phyloP scores from a whole-genome alignment of 2,888 invertebrate genomes.

The Philopedon plagiatum region DNA sequence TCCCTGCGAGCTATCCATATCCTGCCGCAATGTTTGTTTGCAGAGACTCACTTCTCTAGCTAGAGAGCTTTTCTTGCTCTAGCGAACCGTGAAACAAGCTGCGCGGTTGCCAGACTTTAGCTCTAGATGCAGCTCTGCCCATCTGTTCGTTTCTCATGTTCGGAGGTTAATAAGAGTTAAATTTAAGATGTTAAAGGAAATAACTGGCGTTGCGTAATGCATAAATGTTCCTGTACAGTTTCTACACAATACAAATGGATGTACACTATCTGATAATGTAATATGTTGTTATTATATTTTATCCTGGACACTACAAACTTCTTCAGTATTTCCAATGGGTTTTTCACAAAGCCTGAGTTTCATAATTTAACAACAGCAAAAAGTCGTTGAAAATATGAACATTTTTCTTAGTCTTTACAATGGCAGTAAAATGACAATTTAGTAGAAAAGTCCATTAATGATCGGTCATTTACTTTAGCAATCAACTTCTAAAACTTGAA shows the following conservation, averaged over 20 bases:
- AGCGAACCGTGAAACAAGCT: conserved; percentile 63
- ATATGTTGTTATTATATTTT: no score
- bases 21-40: background rate
- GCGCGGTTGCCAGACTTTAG: conserved; percentile 3
- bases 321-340: no score
- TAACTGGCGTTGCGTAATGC: background rate
- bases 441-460: background rate
- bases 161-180: background rate
- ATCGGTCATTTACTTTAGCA: background rate
- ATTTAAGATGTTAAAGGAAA: background rate
- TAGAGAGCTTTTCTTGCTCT: conserved; percentile 59
- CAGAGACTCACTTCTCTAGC: conserved; percentile 12
- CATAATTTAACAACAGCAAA: no score
- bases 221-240: no score
- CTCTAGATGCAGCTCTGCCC: background rate
- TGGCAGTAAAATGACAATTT: no score
- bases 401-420: no score
- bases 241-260: no score
- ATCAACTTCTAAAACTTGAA: background rate
- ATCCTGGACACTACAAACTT: no score
- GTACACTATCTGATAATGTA: no score
- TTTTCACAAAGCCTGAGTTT: no score
- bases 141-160: conserved; percentile 15
- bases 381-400: no score
- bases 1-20: background rate